Conservation (phyloP, 1,140 invertebrate genomes). For the Brachionus sp. region DNA sequence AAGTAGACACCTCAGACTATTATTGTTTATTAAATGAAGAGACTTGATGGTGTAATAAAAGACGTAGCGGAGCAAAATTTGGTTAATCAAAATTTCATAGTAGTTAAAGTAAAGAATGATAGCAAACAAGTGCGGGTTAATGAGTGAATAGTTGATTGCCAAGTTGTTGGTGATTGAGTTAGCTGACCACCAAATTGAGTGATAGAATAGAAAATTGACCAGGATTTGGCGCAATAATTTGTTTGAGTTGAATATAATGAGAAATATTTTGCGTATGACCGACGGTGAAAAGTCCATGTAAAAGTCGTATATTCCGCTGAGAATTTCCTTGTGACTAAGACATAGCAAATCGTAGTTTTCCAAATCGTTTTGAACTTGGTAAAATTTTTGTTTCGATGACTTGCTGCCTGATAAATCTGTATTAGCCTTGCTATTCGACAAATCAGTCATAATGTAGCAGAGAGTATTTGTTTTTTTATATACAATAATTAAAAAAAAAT, state of each 20-base stretch:
- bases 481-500: not conserved
- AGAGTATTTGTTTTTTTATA: not conserved
- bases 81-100: not conserved
- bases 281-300: slow-evolving; percentile 28
- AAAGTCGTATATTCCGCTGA: slow-evolving; percentile 3
- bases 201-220: slow-evolving; percentile 18
- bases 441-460: not conserved
- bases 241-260: not conserved
- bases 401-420: not conserved
- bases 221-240: not conserved
- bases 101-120: slow-evolving; percentile 28
- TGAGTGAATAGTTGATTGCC: slow-evolving; percentile 10
- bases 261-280: not conserved
- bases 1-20: not conserved
- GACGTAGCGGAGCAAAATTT: not conserved
- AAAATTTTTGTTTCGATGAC: not conserved
- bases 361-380: slow-evolving; percentile 7
- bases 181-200: slow-evolving; percentile 15
- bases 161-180: slow-evolving; percentile 21
- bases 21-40: not conserved
- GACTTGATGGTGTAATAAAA: not conserved
- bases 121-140: not conserved
- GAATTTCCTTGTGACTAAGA: slow-evolving; percentile 16
- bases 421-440: not conserved
- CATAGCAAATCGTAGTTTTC: not conserved